Conservation (phyloP, 2,113 vertebrate genomes). For the Catagonus wagneri region DNA sequence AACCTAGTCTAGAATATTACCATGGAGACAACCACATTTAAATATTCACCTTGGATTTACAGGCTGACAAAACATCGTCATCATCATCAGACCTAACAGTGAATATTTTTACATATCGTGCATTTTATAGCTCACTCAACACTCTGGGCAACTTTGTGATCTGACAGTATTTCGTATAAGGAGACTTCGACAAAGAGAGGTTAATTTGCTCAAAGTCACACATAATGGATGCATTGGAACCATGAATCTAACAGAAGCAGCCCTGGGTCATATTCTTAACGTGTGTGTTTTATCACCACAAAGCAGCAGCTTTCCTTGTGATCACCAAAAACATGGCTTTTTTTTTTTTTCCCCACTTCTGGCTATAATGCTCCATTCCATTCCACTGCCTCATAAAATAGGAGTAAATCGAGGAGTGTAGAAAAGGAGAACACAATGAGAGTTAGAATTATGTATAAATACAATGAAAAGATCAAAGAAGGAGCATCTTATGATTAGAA, state of each 20-base stretch:
- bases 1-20: not conserved
- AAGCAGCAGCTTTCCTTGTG: not conserved
- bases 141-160: not conserved
- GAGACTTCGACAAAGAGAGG: not conserved
- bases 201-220: not conserved
- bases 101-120: not conserved
- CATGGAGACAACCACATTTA: not conserved
- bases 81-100: not conserved
- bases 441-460: not conserved
- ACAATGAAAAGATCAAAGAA: not conserved
- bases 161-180: not conserved
- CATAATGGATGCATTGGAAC: not conserved
- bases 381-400: not conserved
- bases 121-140: not conserved
- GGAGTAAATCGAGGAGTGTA: not conserved
- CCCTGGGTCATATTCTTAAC: not conserved
- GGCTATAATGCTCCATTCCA: not conserved
- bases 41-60: not conserved
- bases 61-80: not conserved
- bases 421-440: not conserved
- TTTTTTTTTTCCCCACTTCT: not conserved
- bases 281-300: not conserved
- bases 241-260: not conserved
- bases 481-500: not conserved
- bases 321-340: not conserved